phyloP scores from a whole-genome alignment of 2,888 invertebrate genomes.

The Ommatoiulus sabulosus region DNA sequence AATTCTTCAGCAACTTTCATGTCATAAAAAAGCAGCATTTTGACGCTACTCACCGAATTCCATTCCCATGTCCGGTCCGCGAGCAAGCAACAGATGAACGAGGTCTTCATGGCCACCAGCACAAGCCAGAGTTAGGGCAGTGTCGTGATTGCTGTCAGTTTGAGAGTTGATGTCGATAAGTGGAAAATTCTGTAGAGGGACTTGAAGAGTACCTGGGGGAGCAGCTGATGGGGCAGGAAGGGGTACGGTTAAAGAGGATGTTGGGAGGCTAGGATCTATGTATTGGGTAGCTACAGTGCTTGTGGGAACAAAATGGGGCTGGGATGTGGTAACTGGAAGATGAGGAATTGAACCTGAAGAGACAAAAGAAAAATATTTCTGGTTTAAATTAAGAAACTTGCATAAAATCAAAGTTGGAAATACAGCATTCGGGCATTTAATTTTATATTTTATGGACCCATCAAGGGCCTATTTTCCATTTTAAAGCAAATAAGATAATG shows the following conservation, averaged over 20 bases:
- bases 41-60: conserved; percentile 11
- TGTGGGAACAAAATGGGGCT: conserved; percentile 56
- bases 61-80: conserved; percentile 88
- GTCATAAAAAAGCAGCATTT: no score
- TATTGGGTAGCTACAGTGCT: conserved; percentile 61
- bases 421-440: no score
- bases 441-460: no score
- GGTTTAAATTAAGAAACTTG: no score
- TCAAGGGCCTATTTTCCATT: no score
- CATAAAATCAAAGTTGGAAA: no score
- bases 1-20: no score
- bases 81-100: conserved; percentile 88
- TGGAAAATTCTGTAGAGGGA: conserved; percentile 60
- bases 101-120: conserved; percentile 97
- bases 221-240: conserved; percentile 61
- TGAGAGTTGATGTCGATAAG: conserved; percentile 89
- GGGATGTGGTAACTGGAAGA: conserved; percentile 58
- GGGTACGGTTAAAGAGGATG: conserved; percentile 60
- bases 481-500: no score
- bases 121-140: conserved; percentile 96
- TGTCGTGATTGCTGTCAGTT: conserved; percentile 99
- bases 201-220: conserved; percentile 62
- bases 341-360: conserved; percentile 60
- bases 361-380: no score
- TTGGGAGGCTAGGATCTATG: conserved; percentile 59